Evolutionary conservation across 2,113 vertebrate genomes (phyloP).

Genomic region (Xenus cinereus): DNA sequence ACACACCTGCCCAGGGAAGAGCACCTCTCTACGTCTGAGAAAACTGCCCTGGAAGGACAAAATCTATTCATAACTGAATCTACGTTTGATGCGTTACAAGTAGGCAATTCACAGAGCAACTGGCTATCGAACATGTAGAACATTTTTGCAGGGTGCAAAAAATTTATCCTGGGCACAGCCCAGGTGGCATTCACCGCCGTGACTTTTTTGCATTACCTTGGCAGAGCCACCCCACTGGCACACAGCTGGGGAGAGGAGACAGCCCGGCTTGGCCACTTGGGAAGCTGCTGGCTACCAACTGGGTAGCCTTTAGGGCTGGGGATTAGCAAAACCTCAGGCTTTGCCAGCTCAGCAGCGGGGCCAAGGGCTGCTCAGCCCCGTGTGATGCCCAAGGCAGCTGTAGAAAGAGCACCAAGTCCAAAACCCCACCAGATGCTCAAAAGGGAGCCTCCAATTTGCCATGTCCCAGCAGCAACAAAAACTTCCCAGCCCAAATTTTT

Average conservation of each 20-base stretch:
- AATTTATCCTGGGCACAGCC: neutral
- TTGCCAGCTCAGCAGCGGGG: neutral
- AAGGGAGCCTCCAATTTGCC: neutral
- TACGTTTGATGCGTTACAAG: neutral
- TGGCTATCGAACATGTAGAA: neutral
- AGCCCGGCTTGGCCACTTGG: rapidly evolving
- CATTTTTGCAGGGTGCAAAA: neutral
- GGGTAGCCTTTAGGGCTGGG: neutral
- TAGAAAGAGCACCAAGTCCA: rapidly evolving
- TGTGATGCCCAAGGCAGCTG: neutral
- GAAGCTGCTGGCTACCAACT: neutral
- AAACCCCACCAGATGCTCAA: neutral
- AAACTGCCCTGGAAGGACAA: neutral
- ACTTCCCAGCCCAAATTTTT: neutral
- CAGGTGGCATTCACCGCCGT: neutral
- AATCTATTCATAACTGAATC: neutral
- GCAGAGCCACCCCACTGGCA: neutral
- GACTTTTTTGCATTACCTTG: neutral
- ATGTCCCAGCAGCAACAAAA: neutral
- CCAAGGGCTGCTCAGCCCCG: neutral
- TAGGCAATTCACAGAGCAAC: neutral
- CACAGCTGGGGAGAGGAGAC: neutral
- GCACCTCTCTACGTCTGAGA: neutral
- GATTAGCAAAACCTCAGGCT: neutral
- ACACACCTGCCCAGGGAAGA: neutral